These are phyloP conservation scores for Poecilia gillii DNA, from an alignment of 2,797 vertebrate genomes.

Conservation along the genomic window DNA sequence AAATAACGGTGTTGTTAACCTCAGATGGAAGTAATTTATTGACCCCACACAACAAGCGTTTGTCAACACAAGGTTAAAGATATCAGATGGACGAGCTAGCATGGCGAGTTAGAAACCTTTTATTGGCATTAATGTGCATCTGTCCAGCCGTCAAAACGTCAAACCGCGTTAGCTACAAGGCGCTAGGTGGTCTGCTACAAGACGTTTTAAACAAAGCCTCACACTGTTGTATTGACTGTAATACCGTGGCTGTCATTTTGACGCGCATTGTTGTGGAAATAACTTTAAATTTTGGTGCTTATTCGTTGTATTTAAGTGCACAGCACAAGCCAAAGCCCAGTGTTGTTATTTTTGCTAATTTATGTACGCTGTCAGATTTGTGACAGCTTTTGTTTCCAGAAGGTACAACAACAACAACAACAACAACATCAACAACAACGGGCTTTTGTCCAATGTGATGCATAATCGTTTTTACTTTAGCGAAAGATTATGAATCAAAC, in stretches of 20 bases:
- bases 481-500: conserved; percentile 40
- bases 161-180: conserved; percentile 46
- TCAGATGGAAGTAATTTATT: background rate
- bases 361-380: background rate
- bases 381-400: conserved; percentile 15
- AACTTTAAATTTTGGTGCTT: conserved; percentile 32
- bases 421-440: conserved; percentile 19
- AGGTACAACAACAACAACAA: conserved; percentile 10
- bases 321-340: background rate
- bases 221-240: background rate
- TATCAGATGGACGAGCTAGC: conserved; percentile 38
- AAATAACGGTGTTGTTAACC: conserved; percentile 31
- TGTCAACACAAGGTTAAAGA: background rate
- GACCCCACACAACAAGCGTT: background rate
- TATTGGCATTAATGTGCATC: conserved; percentile 54
- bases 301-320: background rate
- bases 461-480: conserved; percentile 13
- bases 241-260: background rate
- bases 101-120: conserved; percentile 55
- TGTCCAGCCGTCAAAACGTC: conserved; percentile 60
- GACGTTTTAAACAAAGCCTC: conserved; percentile 19
- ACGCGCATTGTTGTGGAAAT: background rate
- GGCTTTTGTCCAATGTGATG: conserved; percentile 38
- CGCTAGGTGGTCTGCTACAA: conserved; percentile 45
- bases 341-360: background rate